These are phyloP conservation scores for Muntiacus reevesi DNA, from an alignment of 2,113 vertebrate genomes.

Conservation along the genomic window DNA sequence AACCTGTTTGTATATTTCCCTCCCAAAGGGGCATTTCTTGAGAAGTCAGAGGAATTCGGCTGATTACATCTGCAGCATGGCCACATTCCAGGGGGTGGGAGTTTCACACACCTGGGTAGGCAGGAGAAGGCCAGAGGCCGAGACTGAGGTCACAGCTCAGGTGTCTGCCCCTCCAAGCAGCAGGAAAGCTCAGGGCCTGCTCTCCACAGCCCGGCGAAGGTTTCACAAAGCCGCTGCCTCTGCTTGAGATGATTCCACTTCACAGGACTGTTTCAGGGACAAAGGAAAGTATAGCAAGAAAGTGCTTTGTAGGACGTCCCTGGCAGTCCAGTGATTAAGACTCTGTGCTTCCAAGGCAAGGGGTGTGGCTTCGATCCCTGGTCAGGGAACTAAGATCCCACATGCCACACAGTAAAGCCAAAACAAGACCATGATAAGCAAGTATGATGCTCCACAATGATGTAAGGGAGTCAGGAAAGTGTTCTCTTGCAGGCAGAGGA, in stretches of 20 bases:
- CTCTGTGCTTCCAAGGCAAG: background rate
- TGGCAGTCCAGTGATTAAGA: background rate
- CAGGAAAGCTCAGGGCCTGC: background rate
- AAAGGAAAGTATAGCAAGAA: background rate
- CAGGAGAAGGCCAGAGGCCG: background rate
- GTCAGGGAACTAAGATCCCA: background rate
- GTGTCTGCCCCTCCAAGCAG: background rate
- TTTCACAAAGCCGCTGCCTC: slow-evolving; percentile 40
- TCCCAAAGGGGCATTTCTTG: slow-evolving; percentile 60
- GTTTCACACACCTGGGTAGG: slow-evolving; percentile 70
- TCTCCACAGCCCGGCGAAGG: background rate
- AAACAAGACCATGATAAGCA: background rate
- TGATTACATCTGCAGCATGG: background rate
- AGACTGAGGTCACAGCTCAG: slow-evolving; percentile 44
- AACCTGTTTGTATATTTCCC: slow-evolving; percentile 21
- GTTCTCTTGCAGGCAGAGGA: background rate
- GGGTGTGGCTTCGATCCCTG: background rate
- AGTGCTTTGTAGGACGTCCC: background rate
- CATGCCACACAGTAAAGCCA: background rate
- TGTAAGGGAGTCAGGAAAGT: background rate
- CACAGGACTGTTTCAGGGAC: background rate
- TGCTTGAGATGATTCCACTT: background rate
- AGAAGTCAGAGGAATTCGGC: slow-evolving; percentile 46
- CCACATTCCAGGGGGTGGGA: slow-evolving; percentile 57
- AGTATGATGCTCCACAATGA: too few relatives aligned